Conservation (phyloP, 2,888 invertebrate species). For the Entomobrya multifasciata region DNA sequence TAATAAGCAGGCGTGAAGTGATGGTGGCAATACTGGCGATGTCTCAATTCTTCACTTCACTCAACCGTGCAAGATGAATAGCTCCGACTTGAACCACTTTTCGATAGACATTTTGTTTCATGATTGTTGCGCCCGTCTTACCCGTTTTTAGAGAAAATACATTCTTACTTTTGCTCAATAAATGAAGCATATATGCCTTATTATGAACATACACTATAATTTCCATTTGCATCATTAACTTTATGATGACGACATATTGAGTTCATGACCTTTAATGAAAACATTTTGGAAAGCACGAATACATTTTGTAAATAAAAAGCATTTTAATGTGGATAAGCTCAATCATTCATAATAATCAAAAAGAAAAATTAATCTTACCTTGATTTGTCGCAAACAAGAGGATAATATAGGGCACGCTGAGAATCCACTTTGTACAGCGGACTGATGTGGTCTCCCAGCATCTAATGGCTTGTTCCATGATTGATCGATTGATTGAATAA, state of each 20-base stretch:
- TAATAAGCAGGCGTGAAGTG: not conserved
- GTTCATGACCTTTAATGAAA: slow-evolving; percentile 13
- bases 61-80: slow-evolving; percentile 35
- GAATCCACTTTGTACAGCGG: slow-evolving; percentile 61
- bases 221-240: not conserved
- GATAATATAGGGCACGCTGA: slow-evolving; percentile 72
- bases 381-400: slow-evolving; percentile 70
- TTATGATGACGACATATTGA: not conserved
- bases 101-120: slow-evolving; percentile 21
- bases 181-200: too few relatives aligned
- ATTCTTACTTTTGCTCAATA: too few relatives aligned
- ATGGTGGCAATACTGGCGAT: slow-evolving; percentile 5
- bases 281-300: too few relatives aligned
- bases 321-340: not conserved
- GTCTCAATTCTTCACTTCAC: slow-evolving; percentile 19
- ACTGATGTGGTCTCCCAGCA: slow-evolving; percentile 61
- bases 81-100: not conserved
- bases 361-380: slow-evolving; percentile 52
- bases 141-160: too few relatives aligned
- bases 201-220: too few relatives aligned
- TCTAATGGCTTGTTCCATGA: slow-evolving; percentile 53
- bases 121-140: not conserved
- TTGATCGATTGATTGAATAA: not conserved
- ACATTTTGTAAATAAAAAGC: too few relatives aligned
- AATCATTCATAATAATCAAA: not conserved